Evolutionary conservation across 2,113 vertebrate species (phyloP).

Genomic region (Trachemys scripta): DNA sequence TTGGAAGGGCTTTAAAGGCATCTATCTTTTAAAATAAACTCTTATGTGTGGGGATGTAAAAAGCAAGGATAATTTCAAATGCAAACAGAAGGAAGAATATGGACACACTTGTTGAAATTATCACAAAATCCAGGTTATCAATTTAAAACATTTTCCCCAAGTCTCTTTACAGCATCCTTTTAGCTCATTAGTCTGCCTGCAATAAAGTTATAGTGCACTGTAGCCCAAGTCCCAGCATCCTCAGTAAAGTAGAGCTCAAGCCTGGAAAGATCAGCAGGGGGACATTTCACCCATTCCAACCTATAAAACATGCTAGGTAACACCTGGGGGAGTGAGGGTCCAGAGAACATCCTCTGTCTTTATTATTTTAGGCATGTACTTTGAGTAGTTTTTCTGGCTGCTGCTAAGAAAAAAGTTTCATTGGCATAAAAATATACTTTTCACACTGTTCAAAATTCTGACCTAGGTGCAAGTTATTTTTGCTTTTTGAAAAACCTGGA

Average conservation of each 20-base stretch:
- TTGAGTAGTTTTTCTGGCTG: conserved; percentile 37
- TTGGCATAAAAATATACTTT: conserved; percentile 29
- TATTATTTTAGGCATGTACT: neutral
- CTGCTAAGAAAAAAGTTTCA: neutral
- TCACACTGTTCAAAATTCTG: conserved; percentile 33
- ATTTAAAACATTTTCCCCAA: conserved; percentile 1
- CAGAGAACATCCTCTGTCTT: conserved; percentile 23
- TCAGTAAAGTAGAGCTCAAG: conserved; percentile 5
- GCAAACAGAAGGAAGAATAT: neutral
- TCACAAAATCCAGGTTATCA: neutral
- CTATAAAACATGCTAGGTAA: conserved; percentile 48
- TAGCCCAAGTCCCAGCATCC: neutral
- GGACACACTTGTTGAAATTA: neutral
- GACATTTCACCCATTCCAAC: conserved; percentile 14
- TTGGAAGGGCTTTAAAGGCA: neutral
- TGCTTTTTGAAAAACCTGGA: conserved; percentile 39
- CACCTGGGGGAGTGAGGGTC: conserved; percentile 31
- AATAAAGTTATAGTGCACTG: conserved; percentile 32
- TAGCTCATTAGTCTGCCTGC: neutral
- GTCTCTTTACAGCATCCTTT: neutral
- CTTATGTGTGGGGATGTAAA: fast-evolving
- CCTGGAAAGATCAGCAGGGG: conserved; percentile 24
- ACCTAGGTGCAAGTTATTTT: conserved; percentile 27
- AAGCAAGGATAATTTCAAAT: neutral
- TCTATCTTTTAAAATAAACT: neutral